Percentiles rank a stretch among this genome's conserved stretches.
Evolutionary conservation across 2,113 vertebrate genomes (phyloP).

Genomic region (Procavia capensis): DNA sequence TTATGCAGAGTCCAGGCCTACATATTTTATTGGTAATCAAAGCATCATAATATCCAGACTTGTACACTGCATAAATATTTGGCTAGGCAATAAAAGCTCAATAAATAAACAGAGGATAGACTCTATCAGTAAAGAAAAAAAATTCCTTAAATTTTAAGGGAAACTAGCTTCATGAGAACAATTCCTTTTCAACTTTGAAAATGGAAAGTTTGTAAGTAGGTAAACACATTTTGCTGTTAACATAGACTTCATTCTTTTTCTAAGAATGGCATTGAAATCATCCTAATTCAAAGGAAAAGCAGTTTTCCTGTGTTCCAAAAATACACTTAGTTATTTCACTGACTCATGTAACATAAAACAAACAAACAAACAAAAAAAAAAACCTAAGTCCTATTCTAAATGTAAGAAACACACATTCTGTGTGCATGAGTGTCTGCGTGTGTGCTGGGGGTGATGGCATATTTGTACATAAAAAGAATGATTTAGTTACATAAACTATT

Average conservation of each 20-base stretch:
- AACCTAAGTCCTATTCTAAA: not conserved
- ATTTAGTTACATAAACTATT: not conserved
- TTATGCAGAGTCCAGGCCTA: conserved; percentile 68
- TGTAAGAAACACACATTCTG: not conserved
- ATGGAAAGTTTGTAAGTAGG: not conserved
- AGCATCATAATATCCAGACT: conserved; percentile 30
- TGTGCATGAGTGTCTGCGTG: not conserved
- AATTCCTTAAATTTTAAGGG: not conserved
- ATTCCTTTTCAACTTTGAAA: not conserved
- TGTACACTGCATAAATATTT: conserved; percentile 63
- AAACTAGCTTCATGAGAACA: not conserved
- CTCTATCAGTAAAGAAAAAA: not conserved
- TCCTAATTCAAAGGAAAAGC: no score
- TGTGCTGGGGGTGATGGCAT: no score
- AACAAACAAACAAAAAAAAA: no score
- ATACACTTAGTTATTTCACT: not conserved
- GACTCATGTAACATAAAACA: no score
- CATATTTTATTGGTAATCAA: conserved; percentile 63
- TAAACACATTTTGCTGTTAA: not conserved
- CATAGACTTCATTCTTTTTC: no score
- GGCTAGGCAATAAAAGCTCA: conserved; percentile 62
- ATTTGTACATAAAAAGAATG: not conserved
- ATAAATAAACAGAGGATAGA: conserved; percentile 51
- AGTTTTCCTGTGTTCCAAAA: not conserved
- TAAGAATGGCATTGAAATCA: no score